Evolutionary conservation across 1,140 invertebrate genomes (phyloP), one percentile per base, ranked within the genome.

Genomic region (Orius insidiosus): DNA sequence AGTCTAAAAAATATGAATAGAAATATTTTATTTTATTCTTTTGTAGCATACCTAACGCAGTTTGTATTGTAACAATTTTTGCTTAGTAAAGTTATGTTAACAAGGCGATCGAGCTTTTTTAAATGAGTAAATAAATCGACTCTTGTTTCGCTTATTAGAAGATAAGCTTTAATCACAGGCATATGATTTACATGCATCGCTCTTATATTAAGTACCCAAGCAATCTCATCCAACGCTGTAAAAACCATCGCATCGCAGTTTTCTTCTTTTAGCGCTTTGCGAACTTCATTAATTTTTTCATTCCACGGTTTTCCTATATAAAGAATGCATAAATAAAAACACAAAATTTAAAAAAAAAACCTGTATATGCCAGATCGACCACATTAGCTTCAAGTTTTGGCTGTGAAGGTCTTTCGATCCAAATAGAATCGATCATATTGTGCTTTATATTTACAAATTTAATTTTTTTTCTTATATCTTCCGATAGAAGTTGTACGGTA

Each of bases 171-270:
- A 45, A 87, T 71, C n/a, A 94, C 78, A 0, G 93, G 90, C 18
- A 81, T 89, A 57, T 77, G 84, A 0, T 83, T 80, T 49, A 94
- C 72, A 62, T 98, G 94, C 42, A 74, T 70, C 3, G 90, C 92
- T 5, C 95, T 71, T n/a, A 98, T 75, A 60, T 98, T 98, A 11
- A 98, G 70, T 4, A 97, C 62, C 85, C 92, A 95, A 1, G 89
- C 86, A 11, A 93, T 81, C 63, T 95, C 89, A 56, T 94, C 89
- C 31, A 96, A 60, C 1, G 86, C 80, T 0, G 88, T 90, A 1
- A 95, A 68, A 6, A 95, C 68, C 60, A 93, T 72, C 0, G 82
- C 78, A 55, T 86, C 78, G 2, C 75, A 80, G 4, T 68, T 70
- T 19, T 71, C 59, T 1, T 71, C 60, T 16, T 68, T 65, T 56